phyloP scores from a whole-genome alignment of 2,797 vertebrate species.

The Malurus splendens region DNA sequence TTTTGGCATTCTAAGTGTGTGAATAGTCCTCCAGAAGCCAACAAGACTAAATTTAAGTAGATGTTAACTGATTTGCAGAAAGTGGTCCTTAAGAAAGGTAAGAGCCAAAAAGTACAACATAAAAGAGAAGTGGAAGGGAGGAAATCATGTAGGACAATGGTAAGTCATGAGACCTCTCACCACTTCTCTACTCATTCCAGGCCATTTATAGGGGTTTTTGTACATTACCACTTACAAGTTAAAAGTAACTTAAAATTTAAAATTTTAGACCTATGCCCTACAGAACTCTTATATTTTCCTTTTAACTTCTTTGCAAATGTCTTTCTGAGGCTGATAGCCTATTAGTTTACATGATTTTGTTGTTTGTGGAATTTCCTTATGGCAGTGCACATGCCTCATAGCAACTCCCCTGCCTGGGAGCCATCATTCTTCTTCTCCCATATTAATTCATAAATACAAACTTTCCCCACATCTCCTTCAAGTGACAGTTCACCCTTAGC shows the following conservation, averaged over 20 bases:
- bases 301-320: background rate
- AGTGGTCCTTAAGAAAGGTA: background rate
- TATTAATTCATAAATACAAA: background rate
- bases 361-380: background rate
- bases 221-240: background rate
- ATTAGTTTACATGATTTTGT: background rate
- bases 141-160: background rate
- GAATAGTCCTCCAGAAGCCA: background rate
- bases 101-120: background rate
- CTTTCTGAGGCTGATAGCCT: background rate
- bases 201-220: background rate
- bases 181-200: fast-evolving
- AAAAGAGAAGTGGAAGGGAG: background rate
- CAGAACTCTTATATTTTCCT: background rate
- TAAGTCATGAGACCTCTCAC: background rate
- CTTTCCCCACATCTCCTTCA: background rate
- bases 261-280: background rate
- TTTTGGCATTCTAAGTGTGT: background rate
- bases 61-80: background rate
- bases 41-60: background rate
- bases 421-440: background rate
- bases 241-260: background rate
- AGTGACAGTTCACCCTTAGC: background rate
- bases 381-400: background rate
- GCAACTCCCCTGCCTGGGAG: background rate